Evolutionary conservation across 2,888 invertebrate genomes (phyloP).

Genomic region (Monopis laevigella): DNA sequence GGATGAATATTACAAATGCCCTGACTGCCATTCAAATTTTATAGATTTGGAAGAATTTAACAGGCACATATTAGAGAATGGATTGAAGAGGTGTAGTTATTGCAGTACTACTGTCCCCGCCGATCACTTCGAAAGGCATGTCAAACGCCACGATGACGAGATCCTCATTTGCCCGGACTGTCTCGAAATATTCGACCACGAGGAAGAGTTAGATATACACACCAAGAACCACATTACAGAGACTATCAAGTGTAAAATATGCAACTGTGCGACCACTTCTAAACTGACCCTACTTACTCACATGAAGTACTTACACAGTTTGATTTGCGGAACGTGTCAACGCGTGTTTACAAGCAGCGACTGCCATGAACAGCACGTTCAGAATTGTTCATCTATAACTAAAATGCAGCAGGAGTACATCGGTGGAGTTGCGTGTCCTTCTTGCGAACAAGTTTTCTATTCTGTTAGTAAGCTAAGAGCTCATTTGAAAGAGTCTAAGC

Average conservation of each 20-base stretch:
- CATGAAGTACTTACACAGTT: not conserved
- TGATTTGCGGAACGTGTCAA: not conserved
- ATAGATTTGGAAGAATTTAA: not conserved
- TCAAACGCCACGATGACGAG: not conserved
- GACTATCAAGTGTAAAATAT: not conserved
- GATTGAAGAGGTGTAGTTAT: not conserved
- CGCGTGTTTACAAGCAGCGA: not conserved
- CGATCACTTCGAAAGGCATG: not conserved
- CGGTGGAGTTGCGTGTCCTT: constrained; percentile 29
- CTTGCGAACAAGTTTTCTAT: constrained; percentile 25
- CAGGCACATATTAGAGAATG: not conserved
- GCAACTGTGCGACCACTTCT: not conserved
- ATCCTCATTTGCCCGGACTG: not conserved
- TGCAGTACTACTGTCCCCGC: not conserved
- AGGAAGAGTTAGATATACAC: not conserved
- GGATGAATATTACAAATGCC: not conserved
- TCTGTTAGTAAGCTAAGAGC: constrained; percentile 24
- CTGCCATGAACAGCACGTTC: not conserved
- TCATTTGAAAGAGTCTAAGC: constrained; percentile 27
- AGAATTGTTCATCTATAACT: too few relatives aligned
- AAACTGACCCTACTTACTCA: not conserved
- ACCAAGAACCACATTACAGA: not conserved
- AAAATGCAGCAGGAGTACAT: too few relatives aligned
- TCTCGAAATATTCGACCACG: not conserved
- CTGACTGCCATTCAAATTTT: constrained; percentile 4